Evolutionary conservation across 2,113 vertebrate species (phyloP).

Genomic region (Lanius collurio): DNA sequence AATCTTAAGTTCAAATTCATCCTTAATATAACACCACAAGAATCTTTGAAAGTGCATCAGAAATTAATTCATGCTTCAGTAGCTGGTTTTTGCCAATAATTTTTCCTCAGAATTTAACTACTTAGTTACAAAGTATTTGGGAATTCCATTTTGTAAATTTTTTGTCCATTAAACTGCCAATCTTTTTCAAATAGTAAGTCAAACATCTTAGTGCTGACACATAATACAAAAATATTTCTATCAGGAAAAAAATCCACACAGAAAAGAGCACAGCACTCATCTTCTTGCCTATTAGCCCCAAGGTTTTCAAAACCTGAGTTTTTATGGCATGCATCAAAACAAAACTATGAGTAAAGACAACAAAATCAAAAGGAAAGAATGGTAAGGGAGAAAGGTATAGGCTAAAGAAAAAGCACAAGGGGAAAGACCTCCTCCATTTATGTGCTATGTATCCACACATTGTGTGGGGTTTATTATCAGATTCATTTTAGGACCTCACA

Average conservation of each 20-base stretch:
- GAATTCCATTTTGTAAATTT: not conserved
- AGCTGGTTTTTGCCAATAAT: not conserved
- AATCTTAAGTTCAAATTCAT: slow-evolving; percentile 20
- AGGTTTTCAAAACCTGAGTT: not conserved
- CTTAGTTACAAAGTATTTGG: not conserved
- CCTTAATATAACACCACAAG: not conserved
- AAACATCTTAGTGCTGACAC: not conserved
- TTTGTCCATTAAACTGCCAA: not conserved
- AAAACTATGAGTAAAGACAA: not conserved
- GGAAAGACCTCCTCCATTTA: not conserved
- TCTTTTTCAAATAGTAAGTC: not conserved
- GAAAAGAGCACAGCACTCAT: not conserved
- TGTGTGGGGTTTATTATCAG: not conserved
- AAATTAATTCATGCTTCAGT: slow-evolving; percentile 14
- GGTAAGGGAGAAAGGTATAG: not conserved
- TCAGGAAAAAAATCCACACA: not conserved
- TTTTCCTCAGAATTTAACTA: slow-evolving; percentile 1
- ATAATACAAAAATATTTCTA: not conserved
- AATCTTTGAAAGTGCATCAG: not conserved
- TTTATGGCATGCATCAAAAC: not conserved
- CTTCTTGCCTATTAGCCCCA: not conserved
- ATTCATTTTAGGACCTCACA: not conserved
- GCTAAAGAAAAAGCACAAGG: not conserved
- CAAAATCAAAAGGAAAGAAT: not conserved
- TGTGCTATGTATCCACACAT: not conserved